Evolutionary conservation across 2,888 invertebrate species (phyloP).

Genomic region (Hybos culiciformis): DNA sequence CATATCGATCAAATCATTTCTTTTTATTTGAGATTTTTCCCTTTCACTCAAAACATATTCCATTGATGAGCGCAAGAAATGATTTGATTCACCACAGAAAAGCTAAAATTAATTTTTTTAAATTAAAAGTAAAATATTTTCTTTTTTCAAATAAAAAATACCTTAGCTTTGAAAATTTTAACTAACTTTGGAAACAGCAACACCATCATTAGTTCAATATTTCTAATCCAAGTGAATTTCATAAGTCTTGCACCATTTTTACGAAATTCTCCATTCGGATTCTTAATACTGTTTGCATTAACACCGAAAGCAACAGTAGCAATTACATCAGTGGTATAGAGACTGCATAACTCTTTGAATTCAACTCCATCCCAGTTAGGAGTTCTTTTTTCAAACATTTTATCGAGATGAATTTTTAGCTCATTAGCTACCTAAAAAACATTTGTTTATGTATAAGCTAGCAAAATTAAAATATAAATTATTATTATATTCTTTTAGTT

Average conservation of each 20-base stretch:
- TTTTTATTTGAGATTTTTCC: conserved; percentile 26
- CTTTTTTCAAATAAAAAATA: conserved; percentile 19
- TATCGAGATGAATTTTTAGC: too few species aligned
- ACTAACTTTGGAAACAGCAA: conserved; percentile 36
- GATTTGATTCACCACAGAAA: conserved; percentile 17
- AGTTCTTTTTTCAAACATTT: not conserved
- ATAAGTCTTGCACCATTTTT: conserved; percentile 34
- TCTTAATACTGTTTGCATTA: conserved; percentile 33
- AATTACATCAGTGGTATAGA: conserved; percentile 35
- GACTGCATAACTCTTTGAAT: conserved; percentile 29
- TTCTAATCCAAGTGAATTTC: conserved; percentile 23
- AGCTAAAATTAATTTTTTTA: not conserved
- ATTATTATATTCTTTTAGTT: not conserved
- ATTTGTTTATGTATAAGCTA: not conserved
- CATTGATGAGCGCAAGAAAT: conserved; percentile 33
- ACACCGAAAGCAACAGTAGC: conserved; percentile 38
- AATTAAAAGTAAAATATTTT: not conserved
- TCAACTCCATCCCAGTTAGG: conserved; percentile 17
- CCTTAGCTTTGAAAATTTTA: conserved; percentile 25
- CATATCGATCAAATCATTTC: conserved; percentile 39
- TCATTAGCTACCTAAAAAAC: not conserved
- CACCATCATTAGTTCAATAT: conserved; percentile 28
- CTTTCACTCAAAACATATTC: conserved; percentile 35
- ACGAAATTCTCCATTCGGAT: conserved; percentile 36
- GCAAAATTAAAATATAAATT: not conserved